Base-by-base conservation (phyloP, 1,140 invertebrate species). In the Caenorhabditis brenneri region DNA sequence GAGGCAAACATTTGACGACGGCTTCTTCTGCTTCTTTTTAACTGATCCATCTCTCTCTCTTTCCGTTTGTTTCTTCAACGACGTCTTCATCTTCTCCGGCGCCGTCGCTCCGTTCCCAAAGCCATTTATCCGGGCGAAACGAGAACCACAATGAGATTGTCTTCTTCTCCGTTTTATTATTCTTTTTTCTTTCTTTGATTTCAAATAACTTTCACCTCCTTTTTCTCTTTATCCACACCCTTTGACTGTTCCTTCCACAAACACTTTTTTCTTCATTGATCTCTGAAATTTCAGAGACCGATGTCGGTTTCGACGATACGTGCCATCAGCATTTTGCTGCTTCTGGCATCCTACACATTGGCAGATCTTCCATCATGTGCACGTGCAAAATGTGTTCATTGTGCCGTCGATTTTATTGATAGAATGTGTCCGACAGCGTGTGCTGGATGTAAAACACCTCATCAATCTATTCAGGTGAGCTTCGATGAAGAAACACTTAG, bases 401-500 rank as follows among this genome's bases (percentile, higher is more conserved):
- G 84, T 81, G 79, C 58, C 1, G 84, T 84, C 22, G 83, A 84
- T n/a, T 85, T 85, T 80, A 85, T 81, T 24, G 49, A 31, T 33
- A 81, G 80, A 78, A 85, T 85, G 84, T 85, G 84, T 78, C 84
- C 84, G 15, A 36, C 80, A 24, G 84, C 80, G 1, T 85, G 84
- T 78, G 39, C 79, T 51, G 31, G 81, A 19, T 85, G 84, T 42
- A 39, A 78, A 29, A 24, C 36, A 24, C 36, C 33, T 10, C 65
- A 74, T 24, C 33, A 74, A 74, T 42, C 65, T 7, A 10, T 39
- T 46, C 36, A 42, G 36, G 33, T 74, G n/a, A 31, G 60, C 7
- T 10, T 36, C n/a, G n/a, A n/a, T n/a, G n/a, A n/a, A n/a, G n/a
- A n/a, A n/a, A n/a, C n/a, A n/a, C 16, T n/a, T 19, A 10, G 27